Base-by-base conservation (phyloP, 2,797 vertebrate species). In the Typhlichthys eigenmanni region DNA sequence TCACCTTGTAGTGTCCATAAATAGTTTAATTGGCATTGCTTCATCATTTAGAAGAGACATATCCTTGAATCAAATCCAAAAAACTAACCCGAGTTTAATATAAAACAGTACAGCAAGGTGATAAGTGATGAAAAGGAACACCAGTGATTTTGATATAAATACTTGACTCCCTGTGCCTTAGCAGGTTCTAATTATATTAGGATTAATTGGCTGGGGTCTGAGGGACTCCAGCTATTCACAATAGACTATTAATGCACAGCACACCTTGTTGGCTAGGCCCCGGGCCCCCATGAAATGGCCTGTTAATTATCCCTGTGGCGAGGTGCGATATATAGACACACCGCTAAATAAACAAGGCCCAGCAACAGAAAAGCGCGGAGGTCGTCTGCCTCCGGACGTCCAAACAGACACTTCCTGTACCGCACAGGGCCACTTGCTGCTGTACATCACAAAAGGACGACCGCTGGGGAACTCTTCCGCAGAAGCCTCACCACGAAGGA, bases 151-250 rank as follows among this genome's bases (percentile, higher is more conserved):
- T 68, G 66, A 80, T 81, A 86, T 79, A 85, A 90, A 90, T 87
- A 89, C 81, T 72, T 64, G 68, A 80, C 84, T 85, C 61, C 76
- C 78, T 71, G 74, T 82, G 80, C 78, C 70, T 81, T 70, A 38
- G 65, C 61, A 60, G 69, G 85, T 90, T 90, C 84, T 90, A 92
- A 91, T 92, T 91, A 91, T 89, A 88, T 90, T 86, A 87, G 76
- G 83, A 92, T 90, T 91, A 92, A 92, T 92, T 90, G 86, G 73
- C 86, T 82, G 76, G 85, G 80, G 85, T 89, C 71, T 59, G 64
- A 82, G 88, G 88, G 90, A 89, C 76, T 45, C 8, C 47, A 19
- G 73, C 75, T 65, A 63, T 68, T 71, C 71, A 69, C 77, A 80
- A 75, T 73, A 43, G 65, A 62, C 69, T 80, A 70, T 84, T 71